Base-by-base conservation (phyloP, 2,113 vertebrate species). In the Cheilinus undulatus region DNA sequence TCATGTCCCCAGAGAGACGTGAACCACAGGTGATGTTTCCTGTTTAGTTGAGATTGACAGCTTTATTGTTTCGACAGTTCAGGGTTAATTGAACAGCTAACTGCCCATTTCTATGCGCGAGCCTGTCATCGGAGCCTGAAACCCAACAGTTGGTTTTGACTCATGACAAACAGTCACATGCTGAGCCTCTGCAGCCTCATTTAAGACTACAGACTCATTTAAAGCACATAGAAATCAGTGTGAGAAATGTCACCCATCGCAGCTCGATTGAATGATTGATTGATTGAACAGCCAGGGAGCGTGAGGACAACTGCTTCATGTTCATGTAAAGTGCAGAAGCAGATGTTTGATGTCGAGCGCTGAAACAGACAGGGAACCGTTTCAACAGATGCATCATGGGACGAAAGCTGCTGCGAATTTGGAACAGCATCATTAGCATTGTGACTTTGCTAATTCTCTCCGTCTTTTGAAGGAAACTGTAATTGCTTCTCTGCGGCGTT, bases 401-500 rank as follows among this genome's bases (percentile, higher is more conserved):
- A 61, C 20, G 0, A 75, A 63, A 10, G 48, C 73, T 28, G 51
- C 48, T 30, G 49, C 45, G 65, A n/a, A 38, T 34, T 51, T 65
- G 62, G 26, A 69, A 78, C 43, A 36, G 23, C 36, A 23, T 69
- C 78, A 89, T 78, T 87, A 71, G 53, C 61, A 40, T 78, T 79
- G 81, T 63, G 43, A 83, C 72, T 80, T 70, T 69, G 48, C 60
- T 62, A 26, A 32, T 81, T 48, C 69, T 45, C 7, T 13, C 43
- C 24, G 30, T 43, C 65, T 68, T 72, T 56, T 56, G 57, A 68
- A 77, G 63, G 40, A 61, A 81, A 54, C 59, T 36, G 42, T 85
- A 83, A 86, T 88, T 91, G 79, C 53, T 26, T 36, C 22, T 69
- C 60, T 2, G 0, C 76, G 84, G 78, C 72, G 59, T 79, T 79